A percentile compares a stretch with the other conserved stretches of the same genome.
Conservation (phyloP, 2,888 invertebrate species). For the Monoplex corrugatus region DNA sequence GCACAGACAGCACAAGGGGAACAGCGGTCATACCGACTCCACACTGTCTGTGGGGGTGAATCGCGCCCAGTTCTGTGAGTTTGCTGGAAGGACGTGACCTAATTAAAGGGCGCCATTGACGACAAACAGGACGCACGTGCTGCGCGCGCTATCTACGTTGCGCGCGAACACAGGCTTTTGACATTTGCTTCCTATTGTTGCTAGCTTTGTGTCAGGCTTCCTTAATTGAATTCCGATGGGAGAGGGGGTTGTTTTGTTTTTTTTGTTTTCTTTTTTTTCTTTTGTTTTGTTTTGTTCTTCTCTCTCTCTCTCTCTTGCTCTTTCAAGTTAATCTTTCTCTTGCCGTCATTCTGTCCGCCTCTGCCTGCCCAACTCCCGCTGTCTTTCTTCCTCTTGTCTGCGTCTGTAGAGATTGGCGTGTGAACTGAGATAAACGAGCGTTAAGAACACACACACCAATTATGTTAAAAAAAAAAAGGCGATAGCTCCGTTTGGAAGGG, state of each 20-base stretch:
- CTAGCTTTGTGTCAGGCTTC: constrained; percentile 10
- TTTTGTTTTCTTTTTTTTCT: background rate
- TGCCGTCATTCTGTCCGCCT: background rate
- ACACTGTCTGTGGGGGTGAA: background rate
- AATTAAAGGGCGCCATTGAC: constrained; percentile 25
- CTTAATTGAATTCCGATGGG: background rate
- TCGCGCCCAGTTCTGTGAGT: too few species aligned
- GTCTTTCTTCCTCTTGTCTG: too few species aligned
- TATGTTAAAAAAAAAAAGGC: too few species aligned
- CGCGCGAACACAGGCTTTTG: constrained; percentile 10
- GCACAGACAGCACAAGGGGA: too few species aligned
- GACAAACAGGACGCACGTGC: constrained; percentile 39
- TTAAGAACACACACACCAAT: too few species aligned
- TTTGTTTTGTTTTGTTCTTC: background rate
- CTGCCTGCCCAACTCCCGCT: too few species aligned
- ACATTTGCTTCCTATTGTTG: constrained; percentile 33
- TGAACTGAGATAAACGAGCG: too few species aligned
- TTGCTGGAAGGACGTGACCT: background rate
- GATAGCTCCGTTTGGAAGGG: too few species aligned
- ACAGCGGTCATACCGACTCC: constrained; percentile 6
- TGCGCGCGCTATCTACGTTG: background rate
- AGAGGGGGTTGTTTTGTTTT: background rate
- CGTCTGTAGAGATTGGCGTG: too few species aligned
- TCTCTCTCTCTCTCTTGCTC: background rate
- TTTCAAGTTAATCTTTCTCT: background rate